Percentiles rank a stretch among this genome's conserved stretches.
phyloP scores from a whole-genome alignment of 2,888 invertebrate genomes.

The Bombyx huttoni region DNA sequence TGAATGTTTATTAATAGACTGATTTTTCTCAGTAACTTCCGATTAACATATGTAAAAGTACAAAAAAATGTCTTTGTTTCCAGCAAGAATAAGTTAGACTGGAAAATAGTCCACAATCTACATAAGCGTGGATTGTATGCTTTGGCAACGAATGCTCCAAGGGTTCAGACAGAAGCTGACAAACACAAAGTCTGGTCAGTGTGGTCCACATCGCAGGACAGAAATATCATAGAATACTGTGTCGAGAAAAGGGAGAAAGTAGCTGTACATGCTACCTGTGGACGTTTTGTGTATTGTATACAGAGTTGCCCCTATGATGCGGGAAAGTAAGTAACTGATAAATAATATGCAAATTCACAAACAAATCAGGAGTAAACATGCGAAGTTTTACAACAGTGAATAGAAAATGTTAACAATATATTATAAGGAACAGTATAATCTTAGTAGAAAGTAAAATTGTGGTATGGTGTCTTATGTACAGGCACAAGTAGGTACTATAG shows the following conservation, averaged over 20 bases:
- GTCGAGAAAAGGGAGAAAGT: constrained; percentile 37
- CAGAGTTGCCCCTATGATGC: constrained; percentile 79
- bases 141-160: constrained; percentile 62
- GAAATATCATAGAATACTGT: constrained; percentile 66
- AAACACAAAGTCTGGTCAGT: constrained; percentile 31
- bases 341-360: not conserved
- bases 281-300: constrained; percentile 76
- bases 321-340: constrained; percentile 57
- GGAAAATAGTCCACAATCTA: constrained; percentile 44
- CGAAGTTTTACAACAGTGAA: no score
- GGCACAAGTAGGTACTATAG: no score
- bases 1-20: no score
- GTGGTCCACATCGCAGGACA: constrained; percentile 76
- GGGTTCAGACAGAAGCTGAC: constrained; percentile 18
- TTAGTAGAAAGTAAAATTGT: no score
- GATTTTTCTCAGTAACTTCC: not conserved
- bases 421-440: no score
- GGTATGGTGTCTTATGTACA: no score
- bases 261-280: constrained; percentile 69
- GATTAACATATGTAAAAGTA: not conserved
- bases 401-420: no score
- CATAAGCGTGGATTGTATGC: constrained; percentile 76
- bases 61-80: constrained; percentile 5
- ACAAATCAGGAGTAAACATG: no score
- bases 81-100: constrained; percentile 44